phyloP scores from a whole-genome alignment of 2,888 invertebrate genomes.

The Campaea margaritaria region DNA sequence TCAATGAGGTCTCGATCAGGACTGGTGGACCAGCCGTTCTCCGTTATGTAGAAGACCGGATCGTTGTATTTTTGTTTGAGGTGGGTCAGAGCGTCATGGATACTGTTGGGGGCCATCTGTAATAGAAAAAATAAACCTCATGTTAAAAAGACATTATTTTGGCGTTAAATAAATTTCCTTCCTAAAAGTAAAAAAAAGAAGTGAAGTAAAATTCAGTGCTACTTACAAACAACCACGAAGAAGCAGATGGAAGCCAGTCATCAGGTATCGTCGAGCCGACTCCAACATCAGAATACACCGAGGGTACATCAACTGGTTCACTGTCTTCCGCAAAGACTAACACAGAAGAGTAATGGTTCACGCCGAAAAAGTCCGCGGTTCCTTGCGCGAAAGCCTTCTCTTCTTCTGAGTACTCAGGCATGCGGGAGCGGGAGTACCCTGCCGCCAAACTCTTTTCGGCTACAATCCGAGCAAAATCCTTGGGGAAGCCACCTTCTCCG shows the following conservation, averaged over 20 bases:
- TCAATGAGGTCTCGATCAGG: slow-evolving; percentile 66
- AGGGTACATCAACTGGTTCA: slow-evolving; percentile 28
- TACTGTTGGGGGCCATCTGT: slow-evolving; percentile 84
- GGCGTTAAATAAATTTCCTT: too few relatives aligned
- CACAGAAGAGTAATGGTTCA: slow-evolving; percentile 88
- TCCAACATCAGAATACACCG: slow-evolving; percentile 54
- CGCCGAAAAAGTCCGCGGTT: slow-evolving; percentile 74
- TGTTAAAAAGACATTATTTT: too few relatives aligned
- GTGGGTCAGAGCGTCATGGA: slow-evolving; percentile 81
- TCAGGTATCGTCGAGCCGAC: slow-evolving; percentile 43
- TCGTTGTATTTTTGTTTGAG: slow-evolving; percentile 78
- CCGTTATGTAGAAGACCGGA: slow-evolving; percentile 84
- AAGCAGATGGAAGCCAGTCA: slow-evolving; percentile 59
- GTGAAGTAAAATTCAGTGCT: too few relatives aligned
- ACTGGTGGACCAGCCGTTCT: slow-evolving; percentile 84
- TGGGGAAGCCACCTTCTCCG: slow-evolving; percentile 81
- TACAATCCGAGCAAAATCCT: slow-evolving; percentile 71
- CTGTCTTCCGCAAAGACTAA: slow-evolving; percentile 49
- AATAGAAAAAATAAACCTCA: slow-evolving; percentile 10
- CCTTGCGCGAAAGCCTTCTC: slow-evolving; percentile 65
- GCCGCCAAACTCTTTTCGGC: slow-evolving; percentile 73
- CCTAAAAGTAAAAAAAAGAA: too few relatives aligned
- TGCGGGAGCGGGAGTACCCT: slow-evolving; percentile 69
- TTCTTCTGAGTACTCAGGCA: slow-evolving; percentile 73
- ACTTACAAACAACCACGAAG: slow-evolving; percentile 30